These are phyloP conservation scores for Abscondita cerata DNA, from an alignment of 2,888 invertebrate genomes.

Conservation along the genomic window DNA sequence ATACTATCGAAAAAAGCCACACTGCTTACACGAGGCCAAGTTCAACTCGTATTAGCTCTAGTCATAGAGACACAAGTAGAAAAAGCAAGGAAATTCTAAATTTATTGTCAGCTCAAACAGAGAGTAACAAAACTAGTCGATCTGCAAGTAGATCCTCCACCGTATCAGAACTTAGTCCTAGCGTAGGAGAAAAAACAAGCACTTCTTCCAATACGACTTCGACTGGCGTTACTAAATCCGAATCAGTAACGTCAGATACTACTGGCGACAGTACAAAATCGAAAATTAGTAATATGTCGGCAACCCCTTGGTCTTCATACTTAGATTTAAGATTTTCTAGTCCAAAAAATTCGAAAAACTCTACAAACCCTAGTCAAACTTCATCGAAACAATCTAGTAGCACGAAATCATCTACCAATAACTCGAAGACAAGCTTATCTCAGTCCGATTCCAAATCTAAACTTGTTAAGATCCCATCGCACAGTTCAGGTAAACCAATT, in stretches of 20 bases:
- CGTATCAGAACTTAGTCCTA: not conserved
- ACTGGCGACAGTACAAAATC: slow-evolving; percentile 20
- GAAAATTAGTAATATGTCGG: slow-evolving; percentile 41
- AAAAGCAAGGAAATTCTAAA: slow-evolving; percentile 56
- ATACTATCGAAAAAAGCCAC: slow-evolving; percentile 56
- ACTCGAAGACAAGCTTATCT: slow-evolving; percentile 60
- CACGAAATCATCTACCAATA: slow-evolving; percentile 56
- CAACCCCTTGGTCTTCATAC: slow-evolving; percentile 71
- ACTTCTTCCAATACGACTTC: not conserved
- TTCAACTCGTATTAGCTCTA: slow-evolving; percentile 41
- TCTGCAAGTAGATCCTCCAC: slow-evolving; percentile 50
- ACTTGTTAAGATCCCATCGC: slow-evolving; percentile 55
- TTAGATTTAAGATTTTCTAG: slow-evolving; percentile 61
- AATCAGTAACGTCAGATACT: slow-evolving; percentile 33
- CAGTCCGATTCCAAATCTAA: slow-evolving; percentile 39
- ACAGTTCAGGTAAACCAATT: slow-evolving; percentile 60
- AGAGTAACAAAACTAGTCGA: slow-evolving; percentile 49
- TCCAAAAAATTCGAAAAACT: slow-evolving; percentile 50
- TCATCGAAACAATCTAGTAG: slow-evolving; percentile 48
- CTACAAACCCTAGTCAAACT: slow-evolving; percentile 61
- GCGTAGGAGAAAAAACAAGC: not conserved
- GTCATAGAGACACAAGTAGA: slow-evolving; percentile 52
- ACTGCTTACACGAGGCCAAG: slow-evolving; percentile 56
- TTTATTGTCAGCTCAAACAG: slow-evolving; percentile 53
- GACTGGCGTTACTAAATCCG: not conserved